Conservation (phyloP, 2,888 invertebrate genomes). For the Tipula helvola region DNA sequence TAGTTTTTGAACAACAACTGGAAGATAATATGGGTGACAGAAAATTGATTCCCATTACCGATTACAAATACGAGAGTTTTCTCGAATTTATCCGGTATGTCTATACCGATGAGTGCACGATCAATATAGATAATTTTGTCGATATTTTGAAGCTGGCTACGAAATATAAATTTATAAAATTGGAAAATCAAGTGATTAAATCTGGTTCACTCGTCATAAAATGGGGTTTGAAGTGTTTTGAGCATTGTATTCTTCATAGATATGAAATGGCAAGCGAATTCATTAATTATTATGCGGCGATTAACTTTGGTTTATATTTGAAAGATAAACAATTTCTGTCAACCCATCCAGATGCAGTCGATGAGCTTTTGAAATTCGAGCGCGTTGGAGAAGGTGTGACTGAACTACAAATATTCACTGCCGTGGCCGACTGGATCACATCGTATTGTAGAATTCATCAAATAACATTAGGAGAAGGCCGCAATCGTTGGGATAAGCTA, state of each 20-base stretch:
- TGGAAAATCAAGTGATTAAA: not conserved
- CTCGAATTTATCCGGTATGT: not conserved
- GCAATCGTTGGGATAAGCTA: not conserved
- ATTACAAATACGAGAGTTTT: not conserved
- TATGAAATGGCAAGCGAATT: not conserved
- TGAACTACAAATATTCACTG: not conserved
- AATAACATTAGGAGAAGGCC: not conserved
- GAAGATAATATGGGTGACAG: not conserved
- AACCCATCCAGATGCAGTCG: not conserved
- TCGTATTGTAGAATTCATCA: not conserved
- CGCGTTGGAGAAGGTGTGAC: not conserved
- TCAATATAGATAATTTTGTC: not conserved
- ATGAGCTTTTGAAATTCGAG: not conserved
- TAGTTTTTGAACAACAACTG: not conserved
- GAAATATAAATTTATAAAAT: not conserved
- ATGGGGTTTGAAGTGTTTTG: not conserved
- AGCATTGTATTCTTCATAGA: not conserved
- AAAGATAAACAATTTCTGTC: not conserved
- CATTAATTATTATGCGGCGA: not conserved
- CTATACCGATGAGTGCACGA: not conserved
- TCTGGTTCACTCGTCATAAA: not conserved
- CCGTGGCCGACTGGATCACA: not conserved
- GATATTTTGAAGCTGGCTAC: not conserved
- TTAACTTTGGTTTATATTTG: not conserved
- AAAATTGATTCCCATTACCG: not conserved